Conservation (phyloP, 1,140 invertebrate genomes). For the Zaprionus tsacasi region DNA sequence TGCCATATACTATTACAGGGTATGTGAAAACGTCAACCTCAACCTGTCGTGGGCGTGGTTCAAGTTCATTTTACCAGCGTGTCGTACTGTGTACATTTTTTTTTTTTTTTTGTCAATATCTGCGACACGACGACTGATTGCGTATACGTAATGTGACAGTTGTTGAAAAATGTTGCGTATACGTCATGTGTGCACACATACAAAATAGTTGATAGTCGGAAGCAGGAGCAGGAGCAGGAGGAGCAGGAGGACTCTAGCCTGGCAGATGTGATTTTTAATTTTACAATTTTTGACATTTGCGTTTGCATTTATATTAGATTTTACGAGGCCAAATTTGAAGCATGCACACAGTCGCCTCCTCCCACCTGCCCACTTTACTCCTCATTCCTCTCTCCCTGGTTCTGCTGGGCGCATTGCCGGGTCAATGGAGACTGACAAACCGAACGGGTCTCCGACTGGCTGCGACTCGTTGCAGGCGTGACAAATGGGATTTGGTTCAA, state of each 20-base stretch:
- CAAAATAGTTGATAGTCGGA: not conserved
- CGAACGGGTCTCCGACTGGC: conserved; percentile 31
- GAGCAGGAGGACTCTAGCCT: not conserved
- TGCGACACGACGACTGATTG: conserved; percentile 64
- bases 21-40: not conserved
- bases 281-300: conserved; percentile 81
- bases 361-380: not conserved
- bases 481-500: conserved; percentile 68
- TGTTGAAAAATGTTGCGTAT: conserved; percentile 69
- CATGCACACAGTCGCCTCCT: not conserved
- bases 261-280: conserved; percentile 78
- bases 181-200: conserved; percentile 43
- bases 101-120: conserved; percentile 54
- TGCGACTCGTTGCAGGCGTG: conserved; percentile 59
- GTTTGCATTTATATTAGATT: conserved; percentile 82
- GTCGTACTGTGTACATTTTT: conserved; percentile 43
- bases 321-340: conserved; percentile 54
- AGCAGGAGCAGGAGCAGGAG: too few species aligned
- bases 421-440: conserved; percentile 58
- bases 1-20: not conserved
- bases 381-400: not conserved
- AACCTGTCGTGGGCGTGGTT: not conserved
- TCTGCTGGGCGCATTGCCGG: conserved; percentile 25
- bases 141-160: conserved; percentile 80
- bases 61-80: conserved; percentile 25